Conservation (phyloP, 2,888 invertebrate genomes). For the Caenorhabditis imperialis region DNA sequence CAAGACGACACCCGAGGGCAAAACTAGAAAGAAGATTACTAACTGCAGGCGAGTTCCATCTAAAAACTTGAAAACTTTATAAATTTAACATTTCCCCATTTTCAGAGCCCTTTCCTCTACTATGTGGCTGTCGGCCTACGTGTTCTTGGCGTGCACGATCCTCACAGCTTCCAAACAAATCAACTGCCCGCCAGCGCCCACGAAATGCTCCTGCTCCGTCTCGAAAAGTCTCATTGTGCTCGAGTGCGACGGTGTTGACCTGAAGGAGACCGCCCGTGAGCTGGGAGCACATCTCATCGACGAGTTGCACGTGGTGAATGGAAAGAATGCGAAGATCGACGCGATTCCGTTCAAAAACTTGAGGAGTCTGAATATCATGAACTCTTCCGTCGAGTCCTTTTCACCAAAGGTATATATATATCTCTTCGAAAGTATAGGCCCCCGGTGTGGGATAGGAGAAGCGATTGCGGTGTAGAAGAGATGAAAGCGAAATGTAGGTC, state of each 20-base stretch:
- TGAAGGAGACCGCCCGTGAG: too few relatives aligned
- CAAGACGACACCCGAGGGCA: too few relatives aligned
- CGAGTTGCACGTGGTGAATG: constrained; percentile 44
- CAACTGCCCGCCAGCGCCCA: constrained; percentile 23
- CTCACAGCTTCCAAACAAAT: constrained; percentile 11
- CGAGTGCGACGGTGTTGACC: constrained; percentile 17
- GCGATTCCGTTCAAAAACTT: constrained; percentile 41
- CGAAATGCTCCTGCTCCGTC: constrained; percentile 19
- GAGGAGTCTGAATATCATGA: constrained; percentile 25
- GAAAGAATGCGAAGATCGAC: constrained; percentile 29
- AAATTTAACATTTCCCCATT: too few relatives aligned
- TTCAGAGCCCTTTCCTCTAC: too few relatives aligned
- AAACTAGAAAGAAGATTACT: too few relatives aligned
- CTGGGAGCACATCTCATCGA: constrained; percentile 53
- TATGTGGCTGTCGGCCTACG: constrained; percentile 5
- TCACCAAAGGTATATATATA: constrained; percentile 14
- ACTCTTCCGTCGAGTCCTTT: constrained; percentile 29
- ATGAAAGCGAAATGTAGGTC: constrained; percentile 49
- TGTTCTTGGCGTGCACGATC: background rate
- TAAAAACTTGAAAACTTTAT: too few relatives aligned
- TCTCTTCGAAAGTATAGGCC: too few relatives aligned
- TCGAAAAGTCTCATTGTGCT: constrained; percentile 31
- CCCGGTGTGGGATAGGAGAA: background rate
- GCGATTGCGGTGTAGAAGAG: constrained; percentile 18
- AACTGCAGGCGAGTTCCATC: too few relatives aligned